Evolutionary conservation across 2,113 vertebrate genomes (phyloP).

Genomic region (Apteryx owenii): DNA sequence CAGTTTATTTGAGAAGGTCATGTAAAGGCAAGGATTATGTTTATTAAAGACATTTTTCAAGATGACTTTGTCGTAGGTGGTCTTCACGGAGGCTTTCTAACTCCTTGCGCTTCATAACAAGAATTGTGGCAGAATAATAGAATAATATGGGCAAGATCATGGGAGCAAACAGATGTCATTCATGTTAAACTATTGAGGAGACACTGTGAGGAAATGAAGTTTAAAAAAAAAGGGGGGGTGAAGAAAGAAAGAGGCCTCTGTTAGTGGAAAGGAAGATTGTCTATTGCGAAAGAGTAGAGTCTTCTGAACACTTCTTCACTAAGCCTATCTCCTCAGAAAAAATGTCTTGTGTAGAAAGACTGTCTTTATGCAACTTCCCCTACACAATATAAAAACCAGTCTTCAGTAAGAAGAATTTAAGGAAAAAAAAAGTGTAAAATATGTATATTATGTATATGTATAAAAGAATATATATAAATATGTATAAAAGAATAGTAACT

Average conservation of each 20-base stretch:
- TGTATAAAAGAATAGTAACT: no score
- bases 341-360: background rate
- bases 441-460: no score
- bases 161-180: background rate
- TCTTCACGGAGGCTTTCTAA: background rate
- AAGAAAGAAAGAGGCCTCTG: background rate
- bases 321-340: background rate
- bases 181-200: background rate
- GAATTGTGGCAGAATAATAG: slow-evolving; percentile 24
- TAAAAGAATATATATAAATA: no score
- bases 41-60: slow-evolving; percentile 41
- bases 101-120: background rate
- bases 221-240: background rate
- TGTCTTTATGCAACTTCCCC: background rate
- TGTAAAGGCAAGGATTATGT: background rate
- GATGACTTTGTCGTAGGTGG: slow-evolving; percentile 25
- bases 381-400: background rate
- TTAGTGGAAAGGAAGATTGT: background rate
- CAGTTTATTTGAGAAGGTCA: slow-evolving; percentile 34
- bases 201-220: background rate
- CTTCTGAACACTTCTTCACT: background rate
- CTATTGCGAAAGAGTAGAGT: background rate
- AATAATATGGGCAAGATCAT: background rate
- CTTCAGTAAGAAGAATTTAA: background rate
- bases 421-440: no score